phyloP scores from a whole-genome alignment of 2,113 vertebrate species.

The Stomatorhinus ivindoensis region DNA sequence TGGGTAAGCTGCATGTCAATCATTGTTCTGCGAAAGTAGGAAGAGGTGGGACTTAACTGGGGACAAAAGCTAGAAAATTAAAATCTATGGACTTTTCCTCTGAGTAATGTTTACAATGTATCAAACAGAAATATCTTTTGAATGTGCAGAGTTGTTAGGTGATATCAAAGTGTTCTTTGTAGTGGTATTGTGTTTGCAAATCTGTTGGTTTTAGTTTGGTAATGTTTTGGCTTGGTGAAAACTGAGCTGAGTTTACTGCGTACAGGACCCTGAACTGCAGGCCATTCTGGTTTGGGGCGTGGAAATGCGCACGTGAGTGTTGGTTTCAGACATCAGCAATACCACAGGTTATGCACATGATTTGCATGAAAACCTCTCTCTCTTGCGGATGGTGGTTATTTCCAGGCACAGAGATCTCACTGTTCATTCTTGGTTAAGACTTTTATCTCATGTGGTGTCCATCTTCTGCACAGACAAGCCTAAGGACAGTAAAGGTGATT shows the following conservation, averaged over 20 bases:
- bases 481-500: not conserved
- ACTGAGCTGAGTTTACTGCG: not conserved
- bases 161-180: not conserved
- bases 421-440: not conserved
- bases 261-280: not conserved
- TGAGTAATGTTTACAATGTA: not conserved
- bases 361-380: not conserved
- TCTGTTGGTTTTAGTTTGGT: not conserved
- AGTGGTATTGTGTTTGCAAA: not conserved
- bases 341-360: not conserved
- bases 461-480: not conserved
- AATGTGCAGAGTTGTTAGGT: not conserved
- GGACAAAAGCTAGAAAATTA: not conserved
- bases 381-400: not conserved
- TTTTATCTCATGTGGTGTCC: not conserved
- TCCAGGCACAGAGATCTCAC: not conserved
- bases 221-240: not conserved
- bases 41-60: not conserved
- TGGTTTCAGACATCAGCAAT: not conserved
- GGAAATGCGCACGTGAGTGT: not conserved
- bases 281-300: not conserved
- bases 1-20: not conserved
- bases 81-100: not conserved
- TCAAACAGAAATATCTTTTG: not conserved
- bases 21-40: not conserved